phyloP scores from a whole-genome alignment of 2,888 invertebrate species.

The Euclidia mi region DNA sequence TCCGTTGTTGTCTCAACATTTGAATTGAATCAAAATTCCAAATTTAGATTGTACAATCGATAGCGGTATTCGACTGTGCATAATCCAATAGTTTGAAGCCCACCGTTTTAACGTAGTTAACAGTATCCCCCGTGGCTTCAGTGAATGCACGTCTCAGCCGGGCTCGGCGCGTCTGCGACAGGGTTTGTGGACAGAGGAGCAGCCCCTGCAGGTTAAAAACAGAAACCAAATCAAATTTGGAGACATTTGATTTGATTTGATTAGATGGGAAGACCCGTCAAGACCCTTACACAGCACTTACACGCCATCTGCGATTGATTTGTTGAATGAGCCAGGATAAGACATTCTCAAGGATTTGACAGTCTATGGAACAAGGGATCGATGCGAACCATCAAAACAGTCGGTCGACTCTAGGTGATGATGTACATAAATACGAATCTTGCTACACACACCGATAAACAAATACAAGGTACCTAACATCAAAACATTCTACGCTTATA shows the following conservation, averaged over 20 bases:
- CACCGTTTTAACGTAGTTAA: conserved; percentile 97
- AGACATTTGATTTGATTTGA: conserved; percentile 75
- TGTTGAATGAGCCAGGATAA: conserved; percentile 44
- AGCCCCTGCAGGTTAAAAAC: conserved; percentile 92
- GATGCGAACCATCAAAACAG: conserved; percentile 36
- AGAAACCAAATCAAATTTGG: conserved; percentile 77
- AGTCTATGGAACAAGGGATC: conserved; percentile 29
- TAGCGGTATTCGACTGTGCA: conserved; percentile 75
- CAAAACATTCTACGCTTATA: conserved; percentile 21
- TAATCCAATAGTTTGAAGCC: conserved; percentile 82
- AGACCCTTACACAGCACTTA: conserved; percentile 86
- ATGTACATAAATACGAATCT: conserved; percentile 32
- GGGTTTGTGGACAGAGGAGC: conserved; percentile 97
- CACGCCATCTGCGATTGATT: conserved; percentile 65
- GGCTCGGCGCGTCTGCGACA: conserved; percentile 96
- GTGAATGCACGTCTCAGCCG: conserved; percentile 97
- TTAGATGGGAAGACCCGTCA: conserved; percentile 69
- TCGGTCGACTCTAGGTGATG: conserved; percentile 43
- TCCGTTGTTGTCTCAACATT: background rate
- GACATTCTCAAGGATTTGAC: conserved; percentile 30
- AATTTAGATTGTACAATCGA: conserved; percentile 82
- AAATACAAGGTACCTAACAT: conserved; percentile 34
- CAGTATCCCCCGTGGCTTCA: conserved; percentile 96
- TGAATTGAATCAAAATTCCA: conserved; percentile 13
- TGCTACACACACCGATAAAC: conserved; percentile 33